Conservation (phyloP, 1,140 invertebrate genomes). For the Drosophila fuyamai region DNA sequence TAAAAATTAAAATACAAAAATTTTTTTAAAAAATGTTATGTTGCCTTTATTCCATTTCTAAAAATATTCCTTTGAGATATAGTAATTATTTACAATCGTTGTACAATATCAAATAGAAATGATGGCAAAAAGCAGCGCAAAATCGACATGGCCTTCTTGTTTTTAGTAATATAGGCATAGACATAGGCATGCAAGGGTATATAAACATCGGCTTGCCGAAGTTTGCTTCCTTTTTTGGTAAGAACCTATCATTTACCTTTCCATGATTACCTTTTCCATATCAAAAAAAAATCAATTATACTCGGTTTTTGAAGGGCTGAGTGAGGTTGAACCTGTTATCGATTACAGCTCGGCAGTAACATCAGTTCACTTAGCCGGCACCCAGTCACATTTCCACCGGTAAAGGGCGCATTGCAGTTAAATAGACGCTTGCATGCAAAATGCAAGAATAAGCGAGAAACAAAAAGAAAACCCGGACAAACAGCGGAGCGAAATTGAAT, state of each 20-base stretch:
- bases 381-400: constrained; percentile 25
- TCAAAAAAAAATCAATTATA: constrained; percentile 31
- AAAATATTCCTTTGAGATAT: no score
- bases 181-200: no score
- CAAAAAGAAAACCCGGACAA: constrained; percentile 70
- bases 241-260: neutral
- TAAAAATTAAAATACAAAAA: no score
- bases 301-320: constrained; percentile 2
- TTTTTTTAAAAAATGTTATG: no score
- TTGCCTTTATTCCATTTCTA: no score
- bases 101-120: no score
- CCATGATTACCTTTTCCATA: neutral
- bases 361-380: constrained; percentile 74
- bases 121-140: no score
- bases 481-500: constrained; percentile 74
- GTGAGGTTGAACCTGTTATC: constrained; percentile 45
- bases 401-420: constrained; percentile 73
- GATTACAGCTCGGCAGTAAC: constrained; percentile 73
- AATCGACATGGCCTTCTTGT: no score
- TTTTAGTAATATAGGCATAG: no score
- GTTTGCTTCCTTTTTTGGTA: no score
- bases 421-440: constrained; percentile 82
- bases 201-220: no score
- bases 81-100: no score
- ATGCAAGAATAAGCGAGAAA: constrained; percentile 58